Conservation (phyloP, 2,113 vertebrate species). For the Coptodon rendalli region DNA sequence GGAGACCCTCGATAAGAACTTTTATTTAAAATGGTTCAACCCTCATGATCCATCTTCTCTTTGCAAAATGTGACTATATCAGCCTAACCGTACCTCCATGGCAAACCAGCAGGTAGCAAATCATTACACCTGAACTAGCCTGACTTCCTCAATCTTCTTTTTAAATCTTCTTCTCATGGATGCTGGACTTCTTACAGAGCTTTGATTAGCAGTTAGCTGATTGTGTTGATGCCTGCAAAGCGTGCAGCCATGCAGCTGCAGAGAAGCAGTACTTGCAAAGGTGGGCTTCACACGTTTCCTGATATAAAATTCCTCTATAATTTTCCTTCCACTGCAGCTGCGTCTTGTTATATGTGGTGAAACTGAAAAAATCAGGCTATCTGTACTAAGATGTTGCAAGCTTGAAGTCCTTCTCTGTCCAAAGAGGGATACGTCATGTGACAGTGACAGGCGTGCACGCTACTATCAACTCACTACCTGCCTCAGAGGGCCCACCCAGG, state of each 20-base stretch:
- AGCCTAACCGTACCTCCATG: rapidly evolving
- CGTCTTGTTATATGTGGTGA: neutral
- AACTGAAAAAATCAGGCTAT: neutral
- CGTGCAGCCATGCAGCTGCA: neutral
- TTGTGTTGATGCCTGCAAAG: neutral
- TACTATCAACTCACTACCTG: neutral
- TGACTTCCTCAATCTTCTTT: neutral
- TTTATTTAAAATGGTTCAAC: neutral
- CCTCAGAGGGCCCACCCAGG: constrained; percentile 28
- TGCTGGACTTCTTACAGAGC: neutral
- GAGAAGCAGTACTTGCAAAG: neutral
- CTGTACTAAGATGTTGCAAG: neutral
- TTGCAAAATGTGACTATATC: neutral
- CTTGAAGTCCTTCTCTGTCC: neutral
- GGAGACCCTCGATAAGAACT: neutral
- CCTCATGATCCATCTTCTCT: neutral
- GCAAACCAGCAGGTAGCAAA: neutral
- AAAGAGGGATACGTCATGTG: neutral
- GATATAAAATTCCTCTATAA: neutral
- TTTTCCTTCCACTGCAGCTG: neutral
- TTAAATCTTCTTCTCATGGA: neutral
- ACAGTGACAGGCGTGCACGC: neutral
- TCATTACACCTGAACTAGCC: neutral
- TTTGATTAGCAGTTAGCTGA: neutral
- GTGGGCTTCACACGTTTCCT: neutral